Percentiles rank a stretch among this genome's conserved stretches.
phyloP scores from a whole-genome alignment of 2,797 vertebrate genomes.

The Danionella dracula region DNA sequence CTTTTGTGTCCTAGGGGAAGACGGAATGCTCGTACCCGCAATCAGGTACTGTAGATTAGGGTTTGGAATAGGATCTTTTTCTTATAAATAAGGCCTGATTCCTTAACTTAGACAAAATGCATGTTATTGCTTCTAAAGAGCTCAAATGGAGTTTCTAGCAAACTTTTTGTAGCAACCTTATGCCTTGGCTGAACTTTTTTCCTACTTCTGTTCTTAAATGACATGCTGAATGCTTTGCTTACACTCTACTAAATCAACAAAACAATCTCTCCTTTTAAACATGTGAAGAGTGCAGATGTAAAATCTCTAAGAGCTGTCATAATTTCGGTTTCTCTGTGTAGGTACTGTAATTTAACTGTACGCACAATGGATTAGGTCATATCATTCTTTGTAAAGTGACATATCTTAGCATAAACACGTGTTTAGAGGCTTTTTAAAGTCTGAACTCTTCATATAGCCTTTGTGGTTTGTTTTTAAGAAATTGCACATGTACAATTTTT shows the following conservation, averaged over 20 bases:
- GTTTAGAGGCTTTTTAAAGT: too few relatives aligned
- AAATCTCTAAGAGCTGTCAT: too few relatives aligned
- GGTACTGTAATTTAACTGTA: too few relatives aligned
- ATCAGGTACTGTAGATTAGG: slow-evolving; percentile 83
- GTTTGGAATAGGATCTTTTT: background rate
- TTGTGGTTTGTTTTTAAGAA: too few relatives aligned
- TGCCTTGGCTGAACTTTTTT: background rate
- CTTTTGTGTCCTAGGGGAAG: slow-evolving; percentile 96
- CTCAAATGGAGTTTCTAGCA: background rate
- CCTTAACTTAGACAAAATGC: slow-evolving; percentile 14
- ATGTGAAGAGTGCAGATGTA: too few relatives aligned
- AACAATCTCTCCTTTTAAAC: background rate
- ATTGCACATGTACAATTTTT: too few relatives aligned
- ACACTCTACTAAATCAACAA: slow-evolving; percentile 24
- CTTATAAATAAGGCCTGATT: slow-evolving; percentile 2
- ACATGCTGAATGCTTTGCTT: slow-evolving; percentile 37
- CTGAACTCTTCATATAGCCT: too few relatives aligned
- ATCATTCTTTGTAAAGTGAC: too few relatives aligned
- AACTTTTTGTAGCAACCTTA: background rate
- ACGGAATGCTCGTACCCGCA: slow-evolving; percentile 96
- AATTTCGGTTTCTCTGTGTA: too few relatives aligned
- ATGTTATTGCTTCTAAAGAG: slow-evolving; percentile 8
- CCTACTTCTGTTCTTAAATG: slow-evolving; percentile 1
- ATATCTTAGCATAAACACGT: too few relatives aligned
- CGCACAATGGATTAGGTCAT: too few relatives aligned